A percentile compares a stretch with the other conserved stretches of the same genome.
phyloP scores from a whole-genome alignment of 2,113 vertebrate species.

The Zosterops pallidus region DNA sequence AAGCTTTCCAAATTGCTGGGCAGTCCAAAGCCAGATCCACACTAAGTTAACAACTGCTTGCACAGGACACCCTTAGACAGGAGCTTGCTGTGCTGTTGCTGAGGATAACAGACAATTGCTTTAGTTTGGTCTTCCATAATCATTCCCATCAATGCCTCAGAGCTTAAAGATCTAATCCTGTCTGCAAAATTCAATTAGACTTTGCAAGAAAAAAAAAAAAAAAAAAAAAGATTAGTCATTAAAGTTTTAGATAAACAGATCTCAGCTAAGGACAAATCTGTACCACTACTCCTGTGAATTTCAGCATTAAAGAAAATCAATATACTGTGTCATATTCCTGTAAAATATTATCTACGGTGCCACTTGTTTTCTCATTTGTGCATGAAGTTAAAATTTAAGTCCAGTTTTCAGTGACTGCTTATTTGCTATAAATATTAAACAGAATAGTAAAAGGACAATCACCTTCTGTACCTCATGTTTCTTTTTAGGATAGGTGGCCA shows the following conservation, averaged over 20 bases:
- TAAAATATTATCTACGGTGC: neutral
- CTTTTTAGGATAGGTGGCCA: neutral
- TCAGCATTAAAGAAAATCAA: conserved; percentile 26
- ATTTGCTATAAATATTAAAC: neutral
- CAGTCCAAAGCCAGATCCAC: neutral
- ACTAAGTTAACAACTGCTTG: neutral
- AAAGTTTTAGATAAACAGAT: conserved; percentile 48
- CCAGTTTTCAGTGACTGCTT: neutral
- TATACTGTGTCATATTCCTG: neutral
- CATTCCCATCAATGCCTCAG: conserved; percentile 11
- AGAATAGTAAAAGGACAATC: neutral
- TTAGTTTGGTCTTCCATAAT: neutral
- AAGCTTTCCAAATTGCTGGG: neutral
- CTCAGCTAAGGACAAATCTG: conserved; percentile 48
- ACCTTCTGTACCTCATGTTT: neutral
- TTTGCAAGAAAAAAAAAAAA: neutral
- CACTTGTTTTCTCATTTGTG: neutral
- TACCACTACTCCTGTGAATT: neutral
- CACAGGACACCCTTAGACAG: neutral
- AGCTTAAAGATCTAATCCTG: conserved; percentile 51
- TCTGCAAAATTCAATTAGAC: conserved; percentile 41
- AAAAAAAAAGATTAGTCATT: neutral
- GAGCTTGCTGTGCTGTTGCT: neutral
- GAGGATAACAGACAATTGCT: neutral
- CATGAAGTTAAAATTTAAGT: neutral